A percentile compares a stretch with the other conserved stretches of the same genome.
These are phyloP conservation scores for Mustela erminea DNA, from an alignment of 2,797 vertebrate species.

Conservation along the genomic window DNA sequence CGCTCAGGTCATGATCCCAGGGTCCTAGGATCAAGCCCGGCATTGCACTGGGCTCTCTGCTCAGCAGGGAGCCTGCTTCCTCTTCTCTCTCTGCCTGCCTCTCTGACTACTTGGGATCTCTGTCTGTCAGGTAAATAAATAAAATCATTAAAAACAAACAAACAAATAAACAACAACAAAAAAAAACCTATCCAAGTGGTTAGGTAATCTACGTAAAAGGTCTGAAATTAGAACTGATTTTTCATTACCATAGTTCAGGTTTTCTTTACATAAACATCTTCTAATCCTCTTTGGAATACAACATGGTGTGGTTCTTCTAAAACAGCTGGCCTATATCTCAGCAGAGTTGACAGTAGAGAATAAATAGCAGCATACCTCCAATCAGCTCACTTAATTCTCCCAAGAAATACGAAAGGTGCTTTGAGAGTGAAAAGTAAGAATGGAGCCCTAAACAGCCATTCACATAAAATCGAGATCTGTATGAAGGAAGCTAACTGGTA, in stretches of 20 bases:
- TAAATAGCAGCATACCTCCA: neutral
- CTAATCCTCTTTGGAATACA: neutral
- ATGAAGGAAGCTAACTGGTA: neutral
- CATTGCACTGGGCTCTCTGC: no score
- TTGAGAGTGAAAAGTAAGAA: conserved; percentile 28
- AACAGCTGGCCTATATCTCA: neutral
- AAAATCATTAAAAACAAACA: no score
- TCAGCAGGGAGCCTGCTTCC: no score
- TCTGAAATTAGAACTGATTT: neutral
- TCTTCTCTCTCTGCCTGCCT: no score
- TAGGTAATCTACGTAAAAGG: neutral
- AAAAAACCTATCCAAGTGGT: neutral
- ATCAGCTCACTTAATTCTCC: neutral
- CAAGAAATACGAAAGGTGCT: neutral
- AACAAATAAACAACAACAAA: no score
- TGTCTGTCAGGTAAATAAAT: no score
- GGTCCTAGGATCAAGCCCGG: no score
- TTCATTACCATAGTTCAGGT: neutral
- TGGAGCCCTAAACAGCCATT: neutral
- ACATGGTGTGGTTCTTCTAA: neutral
- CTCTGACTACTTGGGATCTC: no score
- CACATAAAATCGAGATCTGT: neutral
- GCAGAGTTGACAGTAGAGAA: neutral
- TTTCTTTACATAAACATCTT: conserved; percentile 40
- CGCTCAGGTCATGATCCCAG: no score